Evolutionary conservation across 1,140 invertebrate genomes (phyloP), one percentile per base, ranked within the genome.

Genomic region (Leguminivora glycinivorella): DNA sequence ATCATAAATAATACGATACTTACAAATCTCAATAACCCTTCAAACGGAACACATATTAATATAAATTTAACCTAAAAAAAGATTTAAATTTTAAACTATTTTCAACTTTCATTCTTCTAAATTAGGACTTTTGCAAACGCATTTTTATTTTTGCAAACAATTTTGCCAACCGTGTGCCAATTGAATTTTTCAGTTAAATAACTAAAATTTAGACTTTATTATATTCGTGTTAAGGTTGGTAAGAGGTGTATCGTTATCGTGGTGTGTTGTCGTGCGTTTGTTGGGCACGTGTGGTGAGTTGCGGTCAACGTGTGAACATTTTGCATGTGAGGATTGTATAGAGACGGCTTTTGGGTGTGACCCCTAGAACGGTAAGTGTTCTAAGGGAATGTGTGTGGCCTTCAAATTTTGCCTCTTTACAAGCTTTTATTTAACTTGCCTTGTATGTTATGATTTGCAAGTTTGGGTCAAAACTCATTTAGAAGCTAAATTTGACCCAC

Each of bases 241-340:
- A 58, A 14, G 56, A 10, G 7, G 24, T 58, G 56, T n/a, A 26
- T 25, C 3, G 4, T 7, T 17, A 29, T 58, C 4, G 4, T 58
- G 10, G 56, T 10, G 25, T 3, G 56, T 3, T 52, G 10, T 22
- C 56, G 56, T 56, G 52, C 52, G 52, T 25, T 29, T 29, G 17
- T 0, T 22, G 14, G 17, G 24, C 56, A 29, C 56, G 56, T 58
- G 56, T 29, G 47, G 56, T 4, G 56, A 58, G 26, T 25, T n/a
- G 56, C 56, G 56, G 56, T 58, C 56, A 29, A 58, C 56, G 56
- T n/a, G 22, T 58, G 24, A 58, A 58, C 24, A 29, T 58, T 26
- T 26, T 58, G 25, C 14, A n/a, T 14, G 56, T 17, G 24, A 26
- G 56, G 56, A 26, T 58, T 26, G 14, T 58, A 17, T 58, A 25